Percentiles rank a stretch among this genome's conserved stretches.
Evolutionary conservation across 1,140 invertebrate species (phyloP).

Genomic region (Drosophila lacteicornis): DNA sequence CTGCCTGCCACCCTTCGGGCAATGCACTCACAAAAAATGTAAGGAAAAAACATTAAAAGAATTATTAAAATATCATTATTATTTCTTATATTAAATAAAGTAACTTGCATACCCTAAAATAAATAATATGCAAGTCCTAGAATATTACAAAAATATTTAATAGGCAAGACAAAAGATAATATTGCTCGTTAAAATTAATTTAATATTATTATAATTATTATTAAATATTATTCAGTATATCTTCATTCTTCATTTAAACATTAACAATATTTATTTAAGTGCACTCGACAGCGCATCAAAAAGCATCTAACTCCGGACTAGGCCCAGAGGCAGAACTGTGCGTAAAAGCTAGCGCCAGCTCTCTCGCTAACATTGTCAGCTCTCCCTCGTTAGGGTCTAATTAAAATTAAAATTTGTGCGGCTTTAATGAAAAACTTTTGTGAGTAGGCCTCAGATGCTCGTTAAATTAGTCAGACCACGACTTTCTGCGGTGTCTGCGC

Average conservation of each 20-base stretch:
- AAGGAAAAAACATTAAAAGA: neutral
- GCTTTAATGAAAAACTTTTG: slow-evolving; percentile 77
- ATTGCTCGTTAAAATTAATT: too few relatives aligned
- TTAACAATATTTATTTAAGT: neutral
- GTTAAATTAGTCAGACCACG: slow-evolving; percentile 59
- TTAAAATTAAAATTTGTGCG: slow-evolving; percentile 78
- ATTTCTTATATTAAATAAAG: too few relatives aligned
- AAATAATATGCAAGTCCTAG: neutral
- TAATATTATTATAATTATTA: too few relatives aligned
- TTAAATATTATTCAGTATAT: too few relatives aligned
- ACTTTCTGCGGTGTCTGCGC: slow-evolving; percentile 16
- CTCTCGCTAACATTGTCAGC: slow-evolving; percentile 20
- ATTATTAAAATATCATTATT: too few relatives aligned
- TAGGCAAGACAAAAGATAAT: too few relatives aligned
- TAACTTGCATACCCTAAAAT: neutral
- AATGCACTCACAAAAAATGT: slow-evolving; percentile 16
- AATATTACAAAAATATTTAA: neutral
- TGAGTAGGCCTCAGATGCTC: slow-evolving; percentile 50
- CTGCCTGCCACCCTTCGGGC: neutral
- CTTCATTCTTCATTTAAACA: neutral
- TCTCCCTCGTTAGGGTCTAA: slow-evolving; percentile 69
- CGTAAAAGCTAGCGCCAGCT: slow-evolving; percentile 15
- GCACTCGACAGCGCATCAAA: slow-evolving; percentile 13
- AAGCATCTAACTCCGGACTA: slow-evolving; percentile 17
- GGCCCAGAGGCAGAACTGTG: slow-evolving; percentile 26